Conservation (phyloP, 2,113 vertebrate genomes). For the Maccullochella peelii region DNA sequence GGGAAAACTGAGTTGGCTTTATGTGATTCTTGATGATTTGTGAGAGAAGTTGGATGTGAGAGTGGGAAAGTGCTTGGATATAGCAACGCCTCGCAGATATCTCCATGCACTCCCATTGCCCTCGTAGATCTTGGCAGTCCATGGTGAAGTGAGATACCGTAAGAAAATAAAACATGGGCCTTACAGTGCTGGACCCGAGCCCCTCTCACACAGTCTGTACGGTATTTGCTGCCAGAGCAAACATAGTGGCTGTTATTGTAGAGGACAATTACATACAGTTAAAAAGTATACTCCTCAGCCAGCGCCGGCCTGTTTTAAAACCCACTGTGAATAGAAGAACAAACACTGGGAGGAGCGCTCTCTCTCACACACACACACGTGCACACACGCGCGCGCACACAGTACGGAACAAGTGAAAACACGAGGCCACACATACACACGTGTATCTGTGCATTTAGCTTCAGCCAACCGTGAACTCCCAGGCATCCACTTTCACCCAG, state of each 20-base stretch:
- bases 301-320: constrained; percentile 57
- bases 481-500: constrained; percentile 75
- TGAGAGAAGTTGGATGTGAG: constrained; percentile 30
- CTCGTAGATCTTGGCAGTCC: constrained; percentile 68
- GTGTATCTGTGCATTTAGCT: constrained; percentile 48
- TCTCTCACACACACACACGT: constrained; percentile 5
- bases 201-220: constrained; percentile 51
- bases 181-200: constrained; percentile 49
- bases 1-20: neutral
- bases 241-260: constrained; percentile 73
- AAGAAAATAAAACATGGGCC: constrained; percentile 74
- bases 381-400: constrained; percentile 28
- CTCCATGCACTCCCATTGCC: constrained; percentile 58
- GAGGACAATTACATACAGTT: constrained; percentile 74
- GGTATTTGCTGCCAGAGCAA: constrained; percentile 68
- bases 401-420: constrained; percentile 36
- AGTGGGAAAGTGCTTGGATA: constrained; percentile 53
- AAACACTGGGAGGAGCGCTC: constrained; percentile 59
- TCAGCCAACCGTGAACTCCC: constrained; percentile 71
- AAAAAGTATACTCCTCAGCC: constrained; percentile 58
- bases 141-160: constrained; percentile 66
- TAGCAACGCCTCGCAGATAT: constrained; percentile 50
- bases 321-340: constrained; percentile 62
- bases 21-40: constrained; percentile 14
- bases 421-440: constrained; percentile 21